These are phyloP conservation scores for Seriola dumerili DNA, from an alignment of 2,113 vertebrate species.

Conservation along the genomic window DNA sequence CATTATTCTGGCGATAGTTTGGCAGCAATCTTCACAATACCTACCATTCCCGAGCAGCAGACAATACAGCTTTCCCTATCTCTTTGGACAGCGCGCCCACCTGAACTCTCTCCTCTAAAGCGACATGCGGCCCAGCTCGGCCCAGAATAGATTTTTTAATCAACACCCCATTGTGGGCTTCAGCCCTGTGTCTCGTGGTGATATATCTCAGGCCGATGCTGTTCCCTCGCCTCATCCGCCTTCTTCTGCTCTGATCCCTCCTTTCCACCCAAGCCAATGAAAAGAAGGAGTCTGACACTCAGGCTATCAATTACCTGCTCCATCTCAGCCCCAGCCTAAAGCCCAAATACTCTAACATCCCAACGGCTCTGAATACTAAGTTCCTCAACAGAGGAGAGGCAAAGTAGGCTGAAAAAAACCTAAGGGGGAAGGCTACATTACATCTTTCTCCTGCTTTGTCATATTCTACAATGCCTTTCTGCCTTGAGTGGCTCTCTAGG, in stretches of 20 bases:
- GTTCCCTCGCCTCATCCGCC: constrained; percentile 43
- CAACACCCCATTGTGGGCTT: constrained; percentile 57
- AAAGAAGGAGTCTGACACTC: constrained; percentile 61
- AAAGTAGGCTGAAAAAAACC: constrained; percentile 4
- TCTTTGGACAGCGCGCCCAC: constrained; percentile 34
- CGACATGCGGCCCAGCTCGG: background rate
- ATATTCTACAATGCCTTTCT: constrained; percentile 46
- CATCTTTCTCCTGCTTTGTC: constrained; percentile 54
- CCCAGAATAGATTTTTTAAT: constrained; percentile 65
- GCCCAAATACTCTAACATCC: constrained; percentile 38
- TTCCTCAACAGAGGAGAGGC: constrained; percentile 8
- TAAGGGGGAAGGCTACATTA: constrained; percentile 7
- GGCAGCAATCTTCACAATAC: constrained; percentile 34
- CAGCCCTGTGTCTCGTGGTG: constrained; percentile 27
- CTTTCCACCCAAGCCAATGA: constrained; percentile 46
- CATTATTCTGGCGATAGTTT: constrained; percentile 30
- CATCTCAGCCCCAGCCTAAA: constrained; percentile 14
- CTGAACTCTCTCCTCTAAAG: constrained; percentile 38
- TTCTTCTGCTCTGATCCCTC: constrained; percentile 44
- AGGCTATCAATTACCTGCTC: constrained; percentile 69
- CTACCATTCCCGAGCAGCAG: constrained; percentile 30
- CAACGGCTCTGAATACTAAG: constrained; percentile 51
- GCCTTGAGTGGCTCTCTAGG: constrained; percentile 50
- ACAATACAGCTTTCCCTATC: constrained; percentile 47
- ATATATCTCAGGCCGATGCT: constrained; percentile 48